Conservation (phyloP, 2,797 vertebrate species). For the Sorex maritimensis region DNA sequence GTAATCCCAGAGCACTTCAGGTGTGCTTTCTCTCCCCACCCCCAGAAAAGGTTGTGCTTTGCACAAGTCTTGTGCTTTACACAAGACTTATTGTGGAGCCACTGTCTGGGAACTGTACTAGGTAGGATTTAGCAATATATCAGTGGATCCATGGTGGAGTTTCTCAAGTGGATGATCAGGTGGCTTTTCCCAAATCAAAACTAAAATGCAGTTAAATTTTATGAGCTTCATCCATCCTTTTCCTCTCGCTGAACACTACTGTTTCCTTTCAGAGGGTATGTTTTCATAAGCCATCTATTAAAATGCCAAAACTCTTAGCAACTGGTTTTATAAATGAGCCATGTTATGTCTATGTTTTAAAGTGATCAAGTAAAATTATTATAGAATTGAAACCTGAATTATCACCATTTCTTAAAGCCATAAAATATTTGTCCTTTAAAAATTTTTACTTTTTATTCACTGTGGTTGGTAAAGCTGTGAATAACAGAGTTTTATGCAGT, state of each 20-base stretch:
- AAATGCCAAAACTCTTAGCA: conserved; percentile 71
- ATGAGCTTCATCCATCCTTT: conserved; percentile 65
- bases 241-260: conserved; percentile 47
- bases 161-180: conserved; percentile 60
- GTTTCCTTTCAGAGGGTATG: conserved; percentile 70
- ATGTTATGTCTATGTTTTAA: conserved; percentile 78
- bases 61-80: no score
- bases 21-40: no score
- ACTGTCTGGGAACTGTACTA: no score
- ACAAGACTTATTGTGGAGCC: no score
- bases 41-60: no score
- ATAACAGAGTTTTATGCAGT: no score
- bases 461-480: no score
- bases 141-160: not conserved
- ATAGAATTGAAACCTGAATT: conserved; percentile 63
- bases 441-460: no score
- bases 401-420: conserved; percentile 63
- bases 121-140: not conserved
- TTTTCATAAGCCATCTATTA: conserved; percentile 74
- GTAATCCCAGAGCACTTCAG: no score
- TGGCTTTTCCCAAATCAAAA: conserved; percentile 68
- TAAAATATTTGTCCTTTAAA: not conserved
- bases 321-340: conserved; percentile 72
- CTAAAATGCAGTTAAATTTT: conserved; percentile 75
- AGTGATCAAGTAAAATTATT: conserved; percentile 67